Evolutionary conservation across 2,113 vertebrate genomes (phyloP), one percentile per base, ranked within the genome.

Genomic region (Suncus etruscus): DNA sequence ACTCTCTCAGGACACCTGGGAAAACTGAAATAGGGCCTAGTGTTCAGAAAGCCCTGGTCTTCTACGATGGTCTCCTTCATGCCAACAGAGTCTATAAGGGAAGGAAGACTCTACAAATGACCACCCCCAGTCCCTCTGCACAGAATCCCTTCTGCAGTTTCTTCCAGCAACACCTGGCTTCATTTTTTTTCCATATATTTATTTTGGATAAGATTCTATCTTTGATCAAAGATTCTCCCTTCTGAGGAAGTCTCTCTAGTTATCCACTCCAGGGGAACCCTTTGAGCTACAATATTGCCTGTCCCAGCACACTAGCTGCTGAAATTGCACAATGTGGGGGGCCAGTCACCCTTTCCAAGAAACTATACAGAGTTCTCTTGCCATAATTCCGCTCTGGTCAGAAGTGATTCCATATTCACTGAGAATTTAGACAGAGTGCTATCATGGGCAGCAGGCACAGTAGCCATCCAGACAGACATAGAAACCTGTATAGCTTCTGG

Each of bases 381-480:
- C 79, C 78, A 89, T 80, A 54, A 74, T 87, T 91, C 76, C 81
- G 81, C 51, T 87, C 78, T 95, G n/a, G 1, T 91, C 72, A 89
- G 82, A 95, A 90, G 72, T 80, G 89, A 82, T 86, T 87, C 86
- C 65, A 63, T 80, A n/a, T 94, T 93, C 88, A 87, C 45, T n/a
- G 86, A 39, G 39, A 39, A 39, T 39, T 94, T 83, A 93, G 82
- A 78, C 83, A 93, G 91, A 80, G 78, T 54, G 78, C 83, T 87
- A 78, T 74, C 66, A 48, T 18, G 48, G 72, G 75, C 73, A 70
- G 80, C 78, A 82, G 90, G 58, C 31, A 25, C 31, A 29, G 39
- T 68, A 47, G 70, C 69, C 31, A 66, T 77, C 81, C 65, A 96
- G 74, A 90, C 74, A 95, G 87, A 93, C 86, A 89, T 31, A 69